Evolutionary conservation across 2,113 vertebrate species (phyloP).

Genomic region (Phyllostomus discolor): DNA sequence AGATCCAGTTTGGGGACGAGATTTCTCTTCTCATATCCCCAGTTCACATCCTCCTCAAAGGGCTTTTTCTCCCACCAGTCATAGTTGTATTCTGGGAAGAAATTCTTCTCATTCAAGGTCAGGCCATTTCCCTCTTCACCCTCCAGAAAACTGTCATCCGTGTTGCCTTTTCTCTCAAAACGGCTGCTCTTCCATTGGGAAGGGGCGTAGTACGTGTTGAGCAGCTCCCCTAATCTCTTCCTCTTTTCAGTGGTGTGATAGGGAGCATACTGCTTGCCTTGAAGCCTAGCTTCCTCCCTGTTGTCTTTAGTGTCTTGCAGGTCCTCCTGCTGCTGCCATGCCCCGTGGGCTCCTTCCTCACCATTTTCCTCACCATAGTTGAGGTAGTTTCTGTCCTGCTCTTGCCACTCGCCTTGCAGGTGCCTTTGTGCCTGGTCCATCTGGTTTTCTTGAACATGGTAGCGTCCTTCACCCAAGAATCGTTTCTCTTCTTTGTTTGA

Average conservation of each 20-base stretch:
- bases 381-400: constrained; percentile 57
- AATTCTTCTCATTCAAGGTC: constrained; percentile 60
- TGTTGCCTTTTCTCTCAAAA: constrained; percentile 71
- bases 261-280: constrained; percentile 59
- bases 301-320: constrained; percentile 54
- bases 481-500: constrained; percentile 60
- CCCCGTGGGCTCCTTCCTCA: constrained; percentile 61
- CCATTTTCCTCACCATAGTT: constrained; percentile 49
- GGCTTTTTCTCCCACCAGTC: constrained; percentile 83
- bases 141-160: constrained; percentile 65
- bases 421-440: constrained; percentile 49
- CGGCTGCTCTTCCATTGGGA: constrained; percentile 83
- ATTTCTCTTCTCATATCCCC: constrained; percentile 63
- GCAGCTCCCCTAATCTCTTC: constrained; percentile 81
- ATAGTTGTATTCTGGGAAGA: constrained; percentile 80
- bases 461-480: constrained; percentile 15
- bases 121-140: constrained; percentile 71
- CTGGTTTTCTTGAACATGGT: neutral
- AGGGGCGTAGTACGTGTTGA: constrained; percentile 82
- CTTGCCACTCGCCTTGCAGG: neutral
- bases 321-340: constrained; percentile 67
- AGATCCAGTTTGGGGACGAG: constrained; percentile 28
- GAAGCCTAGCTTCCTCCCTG: constrained; percentile 50
- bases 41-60: constrained; percentile 73
- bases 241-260: constrained; percentile 61